A percentile compares a stretch with the other conserved stretches of the same genome.
Evolutionary conservation across 2,888 invertebrate genomes (phyloP).

Genomic region (Aleiodes leptofemur): DNA sequence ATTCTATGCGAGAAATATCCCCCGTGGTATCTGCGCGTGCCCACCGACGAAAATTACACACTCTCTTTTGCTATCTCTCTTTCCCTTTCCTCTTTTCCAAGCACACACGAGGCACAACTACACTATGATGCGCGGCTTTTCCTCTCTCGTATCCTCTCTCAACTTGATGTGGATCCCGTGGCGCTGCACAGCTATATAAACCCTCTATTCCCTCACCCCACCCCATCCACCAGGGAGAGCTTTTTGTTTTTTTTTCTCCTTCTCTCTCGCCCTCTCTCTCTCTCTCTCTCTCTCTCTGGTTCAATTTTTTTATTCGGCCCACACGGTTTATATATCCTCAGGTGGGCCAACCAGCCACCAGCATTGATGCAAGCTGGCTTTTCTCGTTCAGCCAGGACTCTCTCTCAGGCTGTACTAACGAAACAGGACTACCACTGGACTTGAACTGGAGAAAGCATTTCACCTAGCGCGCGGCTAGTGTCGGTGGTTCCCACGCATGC

Average conservation of each 20-base stretch:
- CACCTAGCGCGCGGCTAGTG: constrained; percentile 16
- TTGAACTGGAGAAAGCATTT: constrained; percentile 28
- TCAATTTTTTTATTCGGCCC: constrained; percentile 45
- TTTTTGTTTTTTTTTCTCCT: constrained; percentile 26
- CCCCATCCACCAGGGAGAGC: background rate
- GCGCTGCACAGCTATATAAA: constrained; percentile 40
- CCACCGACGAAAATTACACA: constrained; percentile 38
- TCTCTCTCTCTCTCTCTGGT: constrained; percentile 23
- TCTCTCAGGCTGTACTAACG: constrained; percentile 40
- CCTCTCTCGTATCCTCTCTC: constrained; percentile 39
- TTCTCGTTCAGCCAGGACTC: constrained; percentile 45
- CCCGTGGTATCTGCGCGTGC: constrained; percentile 48
- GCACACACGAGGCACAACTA: constrained; percentile 30
- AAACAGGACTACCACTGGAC: constrained; percentile 11
- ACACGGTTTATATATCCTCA: constrained; percentile 45
- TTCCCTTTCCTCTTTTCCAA: constrained; percentile 34
- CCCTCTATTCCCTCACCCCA: constrained; percentile 25
- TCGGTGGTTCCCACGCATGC: constrained; percentile 15
- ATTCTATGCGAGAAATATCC: constrained; percentile 57
- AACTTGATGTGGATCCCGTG: constrained; percentile 39
- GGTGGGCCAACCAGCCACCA: constrained; percentile 47
- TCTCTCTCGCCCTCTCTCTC: constrained; percentile 24
- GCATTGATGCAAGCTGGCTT: constrained; percentile 24
- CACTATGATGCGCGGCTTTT: constrained; percentile 46
- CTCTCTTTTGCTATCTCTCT: constrained; percentile 44